These are phyloP conservation scores for Desmodus rotundus DNA, from an alignment of 2,113 vertebrate genomes.

Conservation along the genomic window DNA sequence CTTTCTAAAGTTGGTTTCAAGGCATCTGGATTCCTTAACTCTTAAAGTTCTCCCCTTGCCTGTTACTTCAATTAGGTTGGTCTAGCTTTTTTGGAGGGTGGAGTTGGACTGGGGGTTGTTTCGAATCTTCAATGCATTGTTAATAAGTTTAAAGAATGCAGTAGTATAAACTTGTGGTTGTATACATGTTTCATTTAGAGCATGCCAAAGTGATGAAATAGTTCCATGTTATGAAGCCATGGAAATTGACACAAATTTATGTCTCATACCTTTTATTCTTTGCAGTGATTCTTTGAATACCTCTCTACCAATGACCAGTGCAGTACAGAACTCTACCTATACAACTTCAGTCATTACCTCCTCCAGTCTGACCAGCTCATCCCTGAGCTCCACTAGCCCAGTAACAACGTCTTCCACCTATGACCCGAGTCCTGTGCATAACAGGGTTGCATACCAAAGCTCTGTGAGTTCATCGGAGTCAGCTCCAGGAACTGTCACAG, in stretches of 20 bases:
- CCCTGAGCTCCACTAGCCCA: constrained; percentile 77
- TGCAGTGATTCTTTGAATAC: constrained; percentile 84
- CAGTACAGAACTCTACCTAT: constrained; percentile 80
- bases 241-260: constrained; percentile 25
- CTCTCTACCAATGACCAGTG: constrained; percentile 83
- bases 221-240: not conserved
- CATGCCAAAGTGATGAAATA: not conserved
- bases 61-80: not conserved
- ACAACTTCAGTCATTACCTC: constrained; percentile 80
- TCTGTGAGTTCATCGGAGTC: constrained; percentile 73
- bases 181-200: not conserved
- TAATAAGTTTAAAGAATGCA: not conserved
- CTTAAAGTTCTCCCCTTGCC: not conserved
- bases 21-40: not conserved
- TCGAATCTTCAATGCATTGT: not conserved
- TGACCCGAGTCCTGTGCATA: constrained; percentile 82
- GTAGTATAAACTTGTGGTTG: not conserved
- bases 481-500: constrained; percentile 68
- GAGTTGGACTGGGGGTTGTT: not conserved
- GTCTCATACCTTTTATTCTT: constrained; percentile 68
- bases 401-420: constrained; percentile 79
- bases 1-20: not conserved
- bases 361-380: constrained; percentile 79
- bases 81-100: not conserved
- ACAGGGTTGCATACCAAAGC: constrained; percentile 82